These are phyloP conservation scores for Psylliodes chrysocephalus DNA, from an alignment of 2,888 invertebrate species.

Conservation along the genomic window DNA sequence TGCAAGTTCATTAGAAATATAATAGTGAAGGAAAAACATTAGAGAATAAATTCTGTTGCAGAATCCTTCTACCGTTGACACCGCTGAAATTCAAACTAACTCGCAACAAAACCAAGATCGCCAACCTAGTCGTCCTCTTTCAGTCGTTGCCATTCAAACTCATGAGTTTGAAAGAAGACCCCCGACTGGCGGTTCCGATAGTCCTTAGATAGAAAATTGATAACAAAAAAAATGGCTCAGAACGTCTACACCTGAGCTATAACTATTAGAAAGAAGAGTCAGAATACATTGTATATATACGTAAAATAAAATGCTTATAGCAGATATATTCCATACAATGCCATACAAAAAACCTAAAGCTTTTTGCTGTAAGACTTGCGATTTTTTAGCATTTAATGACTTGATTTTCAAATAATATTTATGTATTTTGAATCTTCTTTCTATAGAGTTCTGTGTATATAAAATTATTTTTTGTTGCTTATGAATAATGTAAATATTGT, in stretches of 20 bases:
- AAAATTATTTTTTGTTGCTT: slow-evolving; percentile 42
- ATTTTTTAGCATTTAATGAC: background rate
- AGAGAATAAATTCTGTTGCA: slow-evolving; percentile 7
- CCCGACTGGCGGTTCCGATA: slow-evolving; percentile 60
- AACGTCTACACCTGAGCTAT: slow-evolving; percentile 8
- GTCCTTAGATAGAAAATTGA: slow-evolving; percentile 42
- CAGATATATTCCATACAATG: background rate
- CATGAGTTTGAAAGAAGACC: slow-evolving; percentile 51
- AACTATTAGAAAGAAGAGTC: slow-evolving; percentile 22
- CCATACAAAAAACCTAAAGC: background rate
- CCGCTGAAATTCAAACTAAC: slow-evolving; percentile 58
- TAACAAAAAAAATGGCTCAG: background rate
- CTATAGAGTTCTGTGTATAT: slow-evolving; percentile 27
- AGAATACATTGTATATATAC: background rate
- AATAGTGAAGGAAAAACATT: too few relatives aligned
- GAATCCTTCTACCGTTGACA: slow-evolving; percentile 56
- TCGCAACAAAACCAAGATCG: slow-evolving; percentile 13
- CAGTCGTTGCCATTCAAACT: slow-evolving; percentile 53
- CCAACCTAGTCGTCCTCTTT: slow-evolving; percentile 33
- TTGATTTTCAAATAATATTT: slow-evolving; percentile 6
- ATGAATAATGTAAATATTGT: slow-evolving; percentile 43
- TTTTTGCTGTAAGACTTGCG: slow-evolving; percentile 4
- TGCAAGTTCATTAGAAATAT: too few relatives aligned
- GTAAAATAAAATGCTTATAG: slow-evolving; percentile 2
- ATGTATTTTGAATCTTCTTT: slow-evolving; percentile 16